These are phyloP conservation scores for Bombylius discolor DNA, from an alignment of 2,888 invertebrate species.

Conservation along the genomic window DNA sequence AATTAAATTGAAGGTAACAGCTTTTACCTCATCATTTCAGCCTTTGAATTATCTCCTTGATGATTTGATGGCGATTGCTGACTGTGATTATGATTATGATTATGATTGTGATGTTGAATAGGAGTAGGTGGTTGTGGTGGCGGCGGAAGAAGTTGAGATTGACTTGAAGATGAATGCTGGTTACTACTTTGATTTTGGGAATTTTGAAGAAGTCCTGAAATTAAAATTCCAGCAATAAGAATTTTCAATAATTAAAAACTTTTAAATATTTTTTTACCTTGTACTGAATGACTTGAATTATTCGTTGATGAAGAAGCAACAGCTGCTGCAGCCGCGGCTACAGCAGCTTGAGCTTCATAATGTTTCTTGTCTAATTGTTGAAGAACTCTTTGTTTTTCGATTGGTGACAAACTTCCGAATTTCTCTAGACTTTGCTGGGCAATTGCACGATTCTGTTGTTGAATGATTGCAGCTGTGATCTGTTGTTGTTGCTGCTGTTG, in stretches of 20 bases:
- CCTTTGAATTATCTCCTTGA: not conserved
- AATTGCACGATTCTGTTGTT: constrained; percentile 49
- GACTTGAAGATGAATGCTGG: constrained; percentile 20
- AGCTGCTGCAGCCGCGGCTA: constrained; percentile 26
- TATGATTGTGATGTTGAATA: not conserved
- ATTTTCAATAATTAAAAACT: not conserved
- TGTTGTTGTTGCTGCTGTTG: constrained; percentile 43
- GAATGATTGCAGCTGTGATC: constrained; percentile 46
- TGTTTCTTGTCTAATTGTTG: constrained; percentile 40
- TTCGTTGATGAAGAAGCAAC: constrained; percentile 26
- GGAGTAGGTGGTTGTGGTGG: constrained; percentile 6
- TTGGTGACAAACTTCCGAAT: constrained; percentile 39
- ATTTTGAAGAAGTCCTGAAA: constrained; percentile 3
- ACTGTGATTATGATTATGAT: constrained; percentile 9
- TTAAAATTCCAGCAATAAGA: not conserved
- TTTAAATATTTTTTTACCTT: not conserved
- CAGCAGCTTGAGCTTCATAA: constrained; percentile 29
- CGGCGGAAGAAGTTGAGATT: constrained; percentile 17
- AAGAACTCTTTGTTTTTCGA: constrained; percentile 43
- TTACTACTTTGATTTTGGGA: constrained; percentile 6
- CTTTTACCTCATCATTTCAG: constrained; percentile 2
- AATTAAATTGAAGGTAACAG: too few species aligned
- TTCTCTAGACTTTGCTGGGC: constrained; percentile 53
- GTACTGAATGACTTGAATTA: constrained; percentile 12
- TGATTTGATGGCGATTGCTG: constrained; percentile 21